These are phyloP conservation scores for Polyploca ridens DNA, from an alignment of 2,888 invertebrate genomes.

Conservation along the genomic window DNA sequence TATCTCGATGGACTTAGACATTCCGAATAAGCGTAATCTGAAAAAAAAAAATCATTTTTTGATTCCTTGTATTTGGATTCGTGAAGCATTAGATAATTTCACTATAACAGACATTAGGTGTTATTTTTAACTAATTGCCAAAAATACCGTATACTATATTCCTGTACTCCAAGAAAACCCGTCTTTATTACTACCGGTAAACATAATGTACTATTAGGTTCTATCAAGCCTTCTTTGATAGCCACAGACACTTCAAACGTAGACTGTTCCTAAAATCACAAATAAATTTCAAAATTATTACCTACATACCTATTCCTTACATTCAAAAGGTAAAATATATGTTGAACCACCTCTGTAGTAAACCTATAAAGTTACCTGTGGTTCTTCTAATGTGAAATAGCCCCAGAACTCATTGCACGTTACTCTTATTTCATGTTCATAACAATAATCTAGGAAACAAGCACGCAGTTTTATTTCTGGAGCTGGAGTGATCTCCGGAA, in stretches of 20 bases:
- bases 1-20: conserved; percentile 64
- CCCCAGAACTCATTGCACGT: conserved; percentile 76
- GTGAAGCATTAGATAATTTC: too few species aligned
- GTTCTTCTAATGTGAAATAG: conserved; percentile 48
- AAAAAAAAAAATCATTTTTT: neutral
- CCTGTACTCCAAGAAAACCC: conserved; percentile 72
- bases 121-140: too few species aligned
- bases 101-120: too few species aligned
- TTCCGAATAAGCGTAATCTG: conserved; percentile 72
- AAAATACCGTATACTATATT: conserved; percentile 58
- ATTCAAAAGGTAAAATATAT: too few species aligned
- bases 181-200: conserved; percentile 76
- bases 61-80: neutral
- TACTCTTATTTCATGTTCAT: conserved; percentile 75
- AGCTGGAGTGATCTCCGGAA: conserved; percentile 78
- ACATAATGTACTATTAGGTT: conserved; percentile 70
- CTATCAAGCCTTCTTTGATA: conserved; percentile 68
- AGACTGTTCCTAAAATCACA: conserved; percentile 43
- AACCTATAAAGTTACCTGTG: conserved; percentile 23
- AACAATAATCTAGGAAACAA: conserved; percentile 85
- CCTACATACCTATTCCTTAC: too few species aligned
- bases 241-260: conserved; percentile 57
- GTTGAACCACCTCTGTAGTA: neutral
- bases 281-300: too few species aligned
- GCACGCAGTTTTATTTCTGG: conserved; percentile 80